Conservation (phyloP, 64 coral and sea anemone species). For the Stichodactyla mertensii region DNA sequence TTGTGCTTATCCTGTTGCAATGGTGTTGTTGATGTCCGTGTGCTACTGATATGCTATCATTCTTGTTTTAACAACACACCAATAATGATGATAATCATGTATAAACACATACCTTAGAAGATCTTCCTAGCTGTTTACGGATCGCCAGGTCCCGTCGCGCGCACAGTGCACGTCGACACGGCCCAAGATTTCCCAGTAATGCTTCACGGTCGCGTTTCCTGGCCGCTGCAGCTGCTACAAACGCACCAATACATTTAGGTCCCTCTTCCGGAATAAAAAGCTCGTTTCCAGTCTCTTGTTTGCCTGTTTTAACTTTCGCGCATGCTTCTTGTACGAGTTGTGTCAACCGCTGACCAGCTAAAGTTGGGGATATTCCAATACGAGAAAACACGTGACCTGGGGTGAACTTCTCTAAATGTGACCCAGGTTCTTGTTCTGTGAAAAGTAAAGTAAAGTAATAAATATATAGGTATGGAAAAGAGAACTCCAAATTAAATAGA, state of each 20-base stretch:
- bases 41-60: too few relatives aligned
- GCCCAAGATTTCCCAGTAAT: conserved; percentile 76
- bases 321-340: conserved; percentile 68
- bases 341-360: conserved; percentile 77
- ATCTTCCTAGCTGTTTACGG: conserved; percentile 78
- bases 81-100: neutral
- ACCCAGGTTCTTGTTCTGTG: conserved; percentile 70
- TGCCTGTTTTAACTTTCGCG: conserved; percentile 32
- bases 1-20: too few relatives aligned
- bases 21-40: too few relatives aligned
- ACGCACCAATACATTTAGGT: conserved; percentile 58
- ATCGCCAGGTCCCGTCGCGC: conserved; percentile 85
- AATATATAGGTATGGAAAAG: too few relatives aligned
- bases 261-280: neutral
- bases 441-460: neutral
- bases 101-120: conserved; percentile 59
- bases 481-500: too few relatives aligned
- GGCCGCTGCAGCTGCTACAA: conserved; percentile 78
- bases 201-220: conserved; percentile 59
- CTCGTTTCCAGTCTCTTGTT: conserved; percentile 28
- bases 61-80: neutral
- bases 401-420: conserved; percentile 79
- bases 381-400: conserved; percentile 81
- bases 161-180: conserved; percentile 88
- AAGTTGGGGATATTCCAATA: conserved; percentile 78